Evolutionary conservation across 2,888 invertebrate genomes (phyloP).

Genomic region (Hirtodrosophila confusa): DNA sequence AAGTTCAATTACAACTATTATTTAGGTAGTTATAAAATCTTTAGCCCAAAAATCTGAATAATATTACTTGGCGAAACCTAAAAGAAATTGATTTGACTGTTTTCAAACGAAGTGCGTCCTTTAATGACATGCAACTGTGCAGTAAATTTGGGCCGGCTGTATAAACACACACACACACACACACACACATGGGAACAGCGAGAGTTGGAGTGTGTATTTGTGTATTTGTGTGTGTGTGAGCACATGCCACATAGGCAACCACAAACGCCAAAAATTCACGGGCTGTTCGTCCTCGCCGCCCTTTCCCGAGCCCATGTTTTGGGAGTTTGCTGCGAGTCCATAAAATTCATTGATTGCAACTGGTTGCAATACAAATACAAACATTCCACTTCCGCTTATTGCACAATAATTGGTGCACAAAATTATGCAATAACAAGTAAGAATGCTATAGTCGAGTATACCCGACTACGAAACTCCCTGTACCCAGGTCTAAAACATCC

Average conservation of each 20-base stretch:
- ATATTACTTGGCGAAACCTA: slow-evolving; percentile 18
- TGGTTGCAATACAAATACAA: slow-evolving; percentile 55
- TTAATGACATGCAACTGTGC: slow-evolving; percentile 59
- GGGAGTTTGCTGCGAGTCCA: slow-evolving; percentile 33
- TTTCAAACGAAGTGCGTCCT: slow-evolving; percentile 17
- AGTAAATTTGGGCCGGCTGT: slow-evolving; percentile 48
- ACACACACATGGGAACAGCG: not conserved
- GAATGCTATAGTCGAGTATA: too few relatives aligned
- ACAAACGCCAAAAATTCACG: slow-evolving; percentile 58
- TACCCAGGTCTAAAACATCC: too few relatives aligned
- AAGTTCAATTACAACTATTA: too few relatives aligned
- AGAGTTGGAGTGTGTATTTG: not conserved
- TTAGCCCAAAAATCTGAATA: not conserved
- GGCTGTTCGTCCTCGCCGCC: not conserved
- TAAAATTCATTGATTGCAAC: slow-evolving; percentile 52
- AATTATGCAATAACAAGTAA: too few relatives aligned
- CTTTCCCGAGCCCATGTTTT: not conserved
- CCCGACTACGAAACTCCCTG: too few relatives aligned
- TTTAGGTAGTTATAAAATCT: too few relatives aligned
- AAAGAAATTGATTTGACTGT: slow-evolving; percentile 15
- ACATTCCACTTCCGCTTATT: slow-evolving; percentile 56
- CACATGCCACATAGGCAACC: slow-evolving; percentile 46
- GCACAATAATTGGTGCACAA: slow-evolving; percentile 55
- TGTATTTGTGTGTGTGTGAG: slow-evolving; percentile 19
- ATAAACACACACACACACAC: slow-evolving; percentile 22